Evolutionary conservation across 2,888 invertebrate genomes (phyloP).

Genomic region (Anarsia innoxiella): DNA sequence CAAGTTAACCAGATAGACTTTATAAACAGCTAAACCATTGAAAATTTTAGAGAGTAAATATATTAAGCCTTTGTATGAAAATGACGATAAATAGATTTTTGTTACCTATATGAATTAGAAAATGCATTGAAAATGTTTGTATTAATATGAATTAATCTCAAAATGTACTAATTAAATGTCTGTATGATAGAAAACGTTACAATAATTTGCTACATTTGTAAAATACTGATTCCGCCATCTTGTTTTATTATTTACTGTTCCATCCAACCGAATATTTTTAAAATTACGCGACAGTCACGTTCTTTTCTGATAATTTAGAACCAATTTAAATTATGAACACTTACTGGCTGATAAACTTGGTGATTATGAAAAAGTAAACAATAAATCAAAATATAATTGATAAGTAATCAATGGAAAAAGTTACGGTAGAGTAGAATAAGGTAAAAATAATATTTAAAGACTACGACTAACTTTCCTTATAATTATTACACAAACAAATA

Average conservation of each 20-base stretch:
- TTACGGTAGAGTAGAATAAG: slow-evolving; percentile 19
- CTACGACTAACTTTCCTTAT: slow-evolving; percentile 40
- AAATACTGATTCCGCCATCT: not conserved
- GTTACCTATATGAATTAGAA: slow-evolving; percentile 19
- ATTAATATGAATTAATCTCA: no score
- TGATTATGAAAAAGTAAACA: no score
- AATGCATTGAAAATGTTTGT: no score
- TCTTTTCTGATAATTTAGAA: no score
- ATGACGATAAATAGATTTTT: slow-evolving; percentile 18
- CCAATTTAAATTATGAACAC: no score
- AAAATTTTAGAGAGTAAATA: slow-evolving; percentile 42
- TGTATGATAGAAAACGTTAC: not conserved
- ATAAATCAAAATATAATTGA: no score
- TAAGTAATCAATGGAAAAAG: no score
- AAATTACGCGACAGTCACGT: no score
- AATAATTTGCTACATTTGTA: not conserved
- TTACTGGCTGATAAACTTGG: no score
- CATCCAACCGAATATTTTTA: no score
- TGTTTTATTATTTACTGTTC: not conserved
- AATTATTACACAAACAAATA: slow-evolving; percentile 60
- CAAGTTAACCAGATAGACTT: slow-evolving; percentile 67
- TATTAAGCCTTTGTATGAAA: slow-evolving; percentile 30
- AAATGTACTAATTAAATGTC: no score
- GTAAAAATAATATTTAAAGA: slow-evolving; percentile 27
- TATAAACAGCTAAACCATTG: slow-evolving; percentile 57